phyloP scores from a whole-genome alignment of 2,113 vertebrate species.

The Desmodus rotundus region DNA sequence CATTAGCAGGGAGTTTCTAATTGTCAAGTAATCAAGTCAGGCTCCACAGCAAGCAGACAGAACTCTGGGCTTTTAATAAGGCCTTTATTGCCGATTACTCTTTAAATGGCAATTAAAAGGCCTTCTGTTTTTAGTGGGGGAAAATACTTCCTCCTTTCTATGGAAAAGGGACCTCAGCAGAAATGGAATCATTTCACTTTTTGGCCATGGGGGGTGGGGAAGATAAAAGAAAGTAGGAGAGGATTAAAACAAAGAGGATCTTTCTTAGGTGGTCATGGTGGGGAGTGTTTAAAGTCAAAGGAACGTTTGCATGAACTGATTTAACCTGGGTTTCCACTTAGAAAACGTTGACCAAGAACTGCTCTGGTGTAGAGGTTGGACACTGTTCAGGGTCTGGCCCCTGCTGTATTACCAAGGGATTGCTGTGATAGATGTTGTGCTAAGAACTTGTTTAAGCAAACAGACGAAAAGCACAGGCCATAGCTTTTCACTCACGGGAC shows the following conservation, averaged over 20 bases:
- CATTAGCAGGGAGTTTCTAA: constrained; percentile 63
- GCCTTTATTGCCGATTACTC: constrained; percentile 32
- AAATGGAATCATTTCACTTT: constrained; percentile 35
- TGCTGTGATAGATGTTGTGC: neutral
- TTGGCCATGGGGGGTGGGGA: neutral
- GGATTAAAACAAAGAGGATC: neutral
- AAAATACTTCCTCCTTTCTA: neutral
- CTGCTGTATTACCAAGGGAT: neutral
- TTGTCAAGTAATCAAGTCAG: constrained; percentile 71
- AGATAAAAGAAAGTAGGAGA: neutral
- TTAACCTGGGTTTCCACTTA: neutral
- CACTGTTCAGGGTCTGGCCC: neutral
- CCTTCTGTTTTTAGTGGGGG: constrained; percentile 50
- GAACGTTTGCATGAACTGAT: neutral
- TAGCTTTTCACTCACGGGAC: neutral
- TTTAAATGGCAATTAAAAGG: constrained; percentile 56
- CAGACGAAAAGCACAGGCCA: neutral
- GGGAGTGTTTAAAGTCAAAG: neutral
- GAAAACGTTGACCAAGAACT: neutral
- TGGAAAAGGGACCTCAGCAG: constrained; percentile 28
- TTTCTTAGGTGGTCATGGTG: neutral
- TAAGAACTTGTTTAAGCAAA: neutral
- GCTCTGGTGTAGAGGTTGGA: neutral
- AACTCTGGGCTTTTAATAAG: constrained; percentile 63
- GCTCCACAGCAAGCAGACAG: constrained; percentile 50